Conservation (phyloP, 2,888 invertebrate species). For the Clostera curtula region DNA sequence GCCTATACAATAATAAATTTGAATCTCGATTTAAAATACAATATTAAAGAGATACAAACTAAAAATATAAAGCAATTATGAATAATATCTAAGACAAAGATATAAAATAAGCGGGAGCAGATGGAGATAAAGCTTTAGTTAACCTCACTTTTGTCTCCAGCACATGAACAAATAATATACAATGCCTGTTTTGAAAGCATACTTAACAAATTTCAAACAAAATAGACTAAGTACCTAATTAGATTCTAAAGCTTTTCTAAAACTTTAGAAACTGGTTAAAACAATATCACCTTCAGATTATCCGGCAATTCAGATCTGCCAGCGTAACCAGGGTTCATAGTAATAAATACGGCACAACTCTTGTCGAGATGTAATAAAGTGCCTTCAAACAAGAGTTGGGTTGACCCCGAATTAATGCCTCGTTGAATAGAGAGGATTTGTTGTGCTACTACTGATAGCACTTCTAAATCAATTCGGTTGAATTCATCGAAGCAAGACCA, state of each 20-base stretch:
- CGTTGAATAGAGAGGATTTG: slow-evolving; percentile 95
- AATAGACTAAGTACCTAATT: no score
- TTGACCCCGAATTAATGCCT: slow-evolving; percentile 85
- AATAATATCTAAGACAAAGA: no score
- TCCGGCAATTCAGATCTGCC: slow-evolving; percentile 95
- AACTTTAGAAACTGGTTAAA: no score
- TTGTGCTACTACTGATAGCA: slow-evolving; percentile 95
- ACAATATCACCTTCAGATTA: slow-evolving; percentile 94
- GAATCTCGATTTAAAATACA: neutral
- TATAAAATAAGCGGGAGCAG: no score
- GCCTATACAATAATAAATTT: slow-evolving; percentile 70
- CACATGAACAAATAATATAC: neutral
- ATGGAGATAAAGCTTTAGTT: no score
- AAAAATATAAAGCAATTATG: no score
- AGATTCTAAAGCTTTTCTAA: no score
- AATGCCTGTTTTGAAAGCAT: no score
- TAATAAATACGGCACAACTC: slow-evolving; percentile 93
- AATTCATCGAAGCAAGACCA: slow-evolving; percentile 99
- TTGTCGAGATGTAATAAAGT: slow-evolving; percentile 89
- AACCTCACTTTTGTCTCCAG: no score
- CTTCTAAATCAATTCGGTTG: slow-evolving; percentile 94
- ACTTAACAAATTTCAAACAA: no score
- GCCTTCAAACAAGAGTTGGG: slow-evolving; percentile 91
- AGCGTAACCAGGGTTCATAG: slow-evolving; percentile 97
- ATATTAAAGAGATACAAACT: neutral